phyloP scores from a whole-genome alignment of 2,113 vertebrate genomes.

The Atractosteus spatula region DNA sequence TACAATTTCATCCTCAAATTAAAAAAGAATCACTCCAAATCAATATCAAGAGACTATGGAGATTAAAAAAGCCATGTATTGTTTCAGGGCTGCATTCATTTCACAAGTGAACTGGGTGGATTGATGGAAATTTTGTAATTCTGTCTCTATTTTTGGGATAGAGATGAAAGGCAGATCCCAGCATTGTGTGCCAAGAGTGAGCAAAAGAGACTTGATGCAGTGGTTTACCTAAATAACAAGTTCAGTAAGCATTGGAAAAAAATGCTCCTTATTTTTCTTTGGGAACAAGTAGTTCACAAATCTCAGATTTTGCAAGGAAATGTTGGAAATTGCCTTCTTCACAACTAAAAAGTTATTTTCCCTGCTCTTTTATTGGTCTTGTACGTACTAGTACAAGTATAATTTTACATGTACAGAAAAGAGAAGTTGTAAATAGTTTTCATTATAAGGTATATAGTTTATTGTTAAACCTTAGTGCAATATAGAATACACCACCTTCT shows the following conservation, averaged over 20 bases:
- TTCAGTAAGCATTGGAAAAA: constrained; percentile 12
- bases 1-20: too few relatives aligned
- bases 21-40: too few relatives aligned
- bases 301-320: neutral
- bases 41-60: too few relatives aligned
- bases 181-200: constrained; percentile 1
- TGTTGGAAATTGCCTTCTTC: neutral
- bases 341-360: too few relatives aligned
- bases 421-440: too few relatives aligned
- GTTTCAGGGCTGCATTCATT: too few relatives aligned
- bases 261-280: neutral
- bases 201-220: neutral
- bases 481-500: constrained; percentile 9
- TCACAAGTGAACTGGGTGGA: neutral
- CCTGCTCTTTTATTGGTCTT: too few relatives aligned
- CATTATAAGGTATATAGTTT: too few relatives aligned
- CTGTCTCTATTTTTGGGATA: neutral
- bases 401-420: too few relatives aligned
- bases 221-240: constrained; percentile 12
- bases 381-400: too few relatives aligned
- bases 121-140: neutral
- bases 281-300: neutral
- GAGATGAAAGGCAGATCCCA: constrained; percentile 7
- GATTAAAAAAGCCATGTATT: too few relatives aligned
- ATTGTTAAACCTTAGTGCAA: neutral